A percentile compares a stretch with the other conserved stretches of the same genome.
These are phyloP conservation scores for Chaetops frenatus DNA, from an alignment of 2,113 vertebrate species.

Conservation along the genomic window DNA sequence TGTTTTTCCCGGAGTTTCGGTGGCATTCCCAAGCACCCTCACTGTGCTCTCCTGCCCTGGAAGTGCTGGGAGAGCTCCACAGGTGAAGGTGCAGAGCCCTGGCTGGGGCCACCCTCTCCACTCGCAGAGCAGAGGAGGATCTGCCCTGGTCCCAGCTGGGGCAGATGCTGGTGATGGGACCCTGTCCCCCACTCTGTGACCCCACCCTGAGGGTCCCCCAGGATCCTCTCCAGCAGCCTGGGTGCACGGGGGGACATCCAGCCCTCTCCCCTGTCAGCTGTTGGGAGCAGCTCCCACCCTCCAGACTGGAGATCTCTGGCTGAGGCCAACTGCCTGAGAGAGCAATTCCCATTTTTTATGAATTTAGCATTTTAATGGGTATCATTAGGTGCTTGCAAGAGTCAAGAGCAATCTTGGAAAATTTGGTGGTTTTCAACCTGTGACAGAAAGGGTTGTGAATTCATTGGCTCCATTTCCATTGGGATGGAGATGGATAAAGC, in stretches of 20 bases:
- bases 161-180: neutral
- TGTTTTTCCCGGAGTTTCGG: fast-evolving
- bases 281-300: neutral
- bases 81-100: neutral
- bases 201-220: neutral
- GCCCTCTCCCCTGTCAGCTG: fast-evolving
- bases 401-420: neutral
- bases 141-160: neutral
- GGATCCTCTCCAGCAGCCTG: neutral
- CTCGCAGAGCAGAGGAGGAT: neutral
- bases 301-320: neutral
- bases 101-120: fast-evolving
- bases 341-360: neutral
- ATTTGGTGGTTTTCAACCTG: neutral
- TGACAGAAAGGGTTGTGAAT: neutral
- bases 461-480: neutral
- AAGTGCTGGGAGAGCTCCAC: fast-evolving
- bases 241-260: fast-evolving
- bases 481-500: neutral
- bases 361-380: neutral
- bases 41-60: neutral
- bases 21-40: fast-evolving
- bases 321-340: neutral
- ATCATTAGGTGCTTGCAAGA: neutral
- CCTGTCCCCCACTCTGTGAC: neutral